Evolutionary conservation across 1,140 invertebrate species (phyloP).

Genomic region (Zaprionus africanus): DNA sequence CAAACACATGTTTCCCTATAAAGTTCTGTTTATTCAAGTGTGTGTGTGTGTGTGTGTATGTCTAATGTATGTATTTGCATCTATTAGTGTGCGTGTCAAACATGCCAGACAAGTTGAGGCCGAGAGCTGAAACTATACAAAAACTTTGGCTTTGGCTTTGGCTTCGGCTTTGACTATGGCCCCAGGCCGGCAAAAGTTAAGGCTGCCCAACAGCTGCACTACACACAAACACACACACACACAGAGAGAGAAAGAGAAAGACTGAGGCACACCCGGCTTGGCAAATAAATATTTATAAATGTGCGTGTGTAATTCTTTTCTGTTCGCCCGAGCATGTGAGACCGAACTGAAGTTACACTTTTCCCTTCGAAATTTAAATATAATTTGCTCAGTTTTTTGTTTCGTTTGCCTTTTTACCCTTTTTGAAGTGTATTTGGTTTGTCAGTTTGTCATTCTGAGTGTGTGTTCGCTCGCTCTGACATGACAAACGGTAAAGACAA

Average conservation of each 20-base stretch:
- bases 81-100: slow-evolving; percentile 64
- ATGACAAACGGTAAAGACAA: slow-evolving; percentile 67
- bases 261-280: slow-evolving; percentile 7
- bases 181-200: slow-evolving; percentile 59
- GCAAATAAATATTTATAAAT: slow-evolving; percentile 60
- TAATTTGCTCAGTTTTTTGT: not conserved
- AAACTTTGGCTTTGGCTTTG: slow-evolving; percentile 65
- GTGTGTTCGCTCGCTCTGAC: slow-evolving; percentile 18
- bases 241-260: not conserved
- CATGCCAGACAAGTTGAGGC: slow-evolving; percentile 32
- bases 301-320: slow-evolving; percentile 50
- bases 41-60: slow-evolving; percentile 18
- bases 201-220: slow-evolving; percentile 44
- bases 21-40: slow-evolving; percentile 14
- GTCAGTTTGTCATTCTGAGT: slow-evolving; percentile 11
- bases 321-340: slow-evolving; percentile 28
- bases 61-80: slow-evolving; percentile 66
- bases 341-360: slow-evolving; percentile 4
- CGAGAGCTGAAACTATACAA: slow-evolving; percentile 64
- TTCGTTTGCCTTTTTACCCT: not conserved
- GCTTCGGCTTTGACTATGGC: slow-evolving; percentile 59
- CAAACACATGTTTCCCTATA: slow-evolving; percentile 72
- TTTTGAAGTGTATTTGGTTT: slow-evolving; percentile 31
- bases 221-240: slow-evolving; percentile 15
- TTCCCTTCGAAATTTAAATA: slow-evolving; percentile 1